Conservation (phyloP, 2,797 vertebrate species). For the Gastrophryne carolinensis region DNA sequence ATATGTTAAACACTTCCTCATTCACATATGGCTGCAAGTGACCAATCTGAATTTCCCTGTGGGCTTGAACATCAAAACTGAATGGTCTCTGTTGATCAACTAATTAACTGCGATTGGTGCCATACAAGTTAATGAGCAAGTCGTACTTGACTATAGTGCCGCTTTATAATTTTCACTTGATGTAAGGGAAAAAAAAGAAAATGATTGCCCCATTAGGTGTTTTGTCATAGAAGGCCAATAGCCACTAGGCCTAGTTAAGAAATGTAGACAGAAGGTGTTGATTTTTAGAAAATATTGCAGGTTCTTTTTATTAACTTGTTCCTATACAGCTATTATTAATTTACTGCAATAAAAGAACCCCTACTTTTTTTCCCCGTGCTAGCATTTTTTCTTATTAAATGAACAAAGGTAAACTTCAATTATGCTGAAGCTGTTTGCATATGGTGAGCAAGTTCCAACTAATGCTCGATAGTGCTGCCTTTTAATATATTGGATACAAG, state of each 20-base stretch:
- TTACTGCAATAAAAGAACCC: background rate
- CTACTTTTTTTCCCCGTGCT: background rate
- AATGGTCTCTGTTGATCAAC: no score
- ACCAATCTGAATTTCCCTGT: no score
- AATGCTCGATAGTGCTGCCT: background rate
- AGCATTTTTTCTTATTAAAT: background rate
- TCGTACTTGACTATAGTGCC: no score
- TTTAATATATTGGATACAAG: background rate
- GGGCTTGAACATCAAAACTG: no score
- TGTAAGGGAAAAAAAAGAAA: constrained; percentile 10
- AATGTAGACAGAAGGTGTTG: background rate
- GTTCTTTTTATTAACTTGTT: background rate
- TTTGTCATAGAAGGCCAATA: background rate
- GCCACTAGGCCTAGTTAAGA: constrained; percentile 4
- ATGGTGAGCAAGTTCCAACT: background rate
- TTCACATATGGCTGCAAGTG: no score
- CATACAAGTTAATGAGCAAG: no score
- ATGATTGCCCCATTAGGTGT: background rate
- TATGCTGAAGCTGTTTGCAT: background rate
- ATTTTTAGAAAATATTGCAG: no score
- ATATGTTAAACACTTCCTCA: no score
- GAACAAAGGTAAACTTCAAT: background rate
- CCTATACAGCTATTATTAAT: constrained; percentile 1
- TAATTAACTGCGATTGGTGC: no score
- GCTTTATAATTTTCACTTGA: no score